A percentile compares a stretch with the other conserved stretches of the same genome.
Conservation (phyloP, 2,797 vertebrate species). For the Urophycis tenuis region DNA sequence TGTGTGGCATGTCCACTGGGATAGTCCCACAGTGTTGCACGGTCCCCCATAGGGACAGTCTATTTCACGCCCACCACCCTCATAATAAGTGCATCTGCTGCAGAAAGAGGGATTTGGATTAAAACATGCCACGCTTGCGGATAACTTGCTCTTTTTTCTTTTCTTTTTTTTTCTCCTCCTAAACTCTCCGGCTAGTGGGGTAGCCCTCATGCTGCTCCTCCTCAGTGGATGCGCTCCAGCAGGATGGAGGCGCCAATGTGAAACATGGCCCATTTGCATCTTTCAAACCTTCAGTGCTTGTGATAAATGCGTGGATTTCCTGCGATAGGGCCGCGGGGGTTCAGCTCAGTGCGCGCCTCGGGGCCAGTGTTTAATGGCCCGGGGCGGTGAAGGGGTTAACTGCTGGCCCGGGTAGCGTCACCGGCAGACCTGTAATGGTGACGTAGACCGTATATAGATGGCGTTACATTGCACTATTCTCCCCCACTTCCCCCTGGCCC, state of each 20-base stretch:
- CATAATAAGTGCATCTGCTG: constrained; percentile 55
- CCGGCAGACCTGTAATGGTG: constrained; percentile 32
- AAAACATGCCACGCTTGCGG: constrained; percentile 25
- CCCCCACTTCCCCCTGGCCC: constrained; percentile 14
- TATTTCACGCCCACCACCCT: constrained; percentile 47
- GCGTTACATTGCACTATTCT: constrained; percentile 26
- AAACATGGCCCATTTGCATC: not conserved
- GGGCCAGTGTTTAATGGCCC: not conserved
- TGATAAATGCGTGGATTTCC: constrained; percentile 8
- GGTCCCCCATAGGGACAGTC: constrained; percentile 31
- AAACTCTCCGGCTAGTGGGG: constrained; percentile 9
- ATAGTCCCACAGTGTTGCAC: constrained; percentile 31
- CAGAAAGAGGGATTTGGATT: constrained; percentile 41
- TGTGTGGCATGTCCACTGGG: constrained; percentile 22
- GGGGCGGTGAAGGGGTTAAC: not conserved
- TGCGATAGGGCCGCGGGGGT: not conserved
- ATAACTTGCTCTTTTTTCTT: constrained; percentile 29
- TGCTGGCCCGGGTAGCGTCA: constrained; percentile 29
- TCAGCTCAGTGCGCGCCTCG: not conserved
- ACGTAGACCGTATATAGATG: constrained; percentile 32
- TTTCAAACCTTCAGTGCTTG: constrained; percentile 17
- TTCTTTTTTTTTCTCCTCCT: no score
- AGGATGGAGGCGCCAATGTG: not conserved
- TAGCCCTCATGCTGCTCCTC: no score
- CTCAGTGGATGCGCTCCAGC: not conserved